Evolutionary conservation across 1,140 invertebrate species (phyloP), one percentile per base, ranked within the genome.

Genomic region (Prorops nasuta): DNA sequence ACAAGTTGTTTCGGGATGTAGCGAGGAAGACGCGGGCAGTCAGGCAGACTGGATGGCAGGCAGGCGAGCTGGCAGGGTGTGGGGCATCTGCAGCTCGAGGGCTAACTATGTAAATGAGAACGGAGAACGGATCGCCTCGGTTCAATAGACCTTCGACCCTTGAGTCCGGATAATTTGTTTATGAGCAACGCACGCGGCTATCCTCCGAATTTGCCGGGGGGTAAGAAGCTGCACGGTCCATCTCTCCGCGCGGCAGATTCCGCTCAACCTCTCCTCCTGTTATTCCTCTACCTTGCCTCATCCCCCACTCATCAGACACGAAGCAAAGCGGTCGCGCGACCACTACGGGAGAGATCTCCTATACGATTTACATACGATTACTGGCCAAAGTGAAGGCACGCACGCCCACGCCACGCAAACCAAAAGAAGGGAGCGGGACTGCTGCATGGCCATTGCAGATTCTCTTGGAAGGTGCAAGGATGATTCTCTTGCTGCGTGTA

Each of bases 121-220:
- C 58, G 56, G 58, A 64, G 66, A 71, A 66, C 60, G 67, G 67
- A 71, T 72, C 66, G 66, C 63, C 65, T 74, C 73, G 70, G 73
- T 77, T 76, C 74, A 76, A 77, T 77, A 74, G 74, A 76, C 74
- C 72, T 76, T 75, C 75, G 72, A 77, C 75, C 74, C 67, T 69
- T 74, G 69, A 66, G 66, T 77, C 68, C 67, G 68, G 71, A 76
- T 77, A 77, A 77, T 77, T 77, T 77, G 72, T 77, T 77, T 77
- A 77, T 72, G 72, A 74, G 69, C 65, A 72, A 69, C 70, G 69
- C 67, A 72, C 66, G 71, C 64, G 67, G 62, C 61, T 67, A 67
- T 70, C 59, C 63, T 61, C 56, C 56, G 61, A 54, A 56, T 63
- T 53, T 58, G 61, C 71, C 69, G 60, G 44, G 57, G 59, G 65